phyloP scores from a whole-genome alignment of 2,113 vertebrate genomes.

The Laticauda laticaudata region DNA sequence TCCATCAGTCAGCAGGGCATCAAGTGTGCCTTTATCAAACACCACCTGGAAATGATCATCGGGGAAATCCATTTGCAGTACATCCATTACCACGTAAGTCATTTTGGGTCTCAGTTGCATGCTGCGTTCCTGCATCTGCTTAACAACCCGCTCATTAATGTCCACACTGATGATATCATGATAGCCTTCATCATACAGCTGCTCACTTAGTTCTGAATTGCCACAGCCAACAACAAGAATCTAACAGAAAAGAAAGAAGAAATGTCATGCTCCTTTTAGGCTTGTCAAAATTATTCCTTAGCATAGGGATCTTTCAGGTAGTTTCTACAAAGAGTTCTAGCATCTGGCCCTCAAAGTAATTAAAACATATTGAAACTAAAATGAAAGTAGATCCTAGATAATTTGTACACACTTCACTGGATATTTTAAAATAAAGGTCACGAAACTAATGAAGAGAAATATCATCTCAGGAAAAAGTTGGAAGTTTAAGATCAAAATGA shows the following conservation, averaged over 20 bases:
- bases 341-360: background rate
- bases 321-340: background rate
- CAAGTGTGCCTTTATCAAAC: slow-evolving; percentile 93
- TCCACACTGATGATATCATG: slow-evolving; percentile 88
- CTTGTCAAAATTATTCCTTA: background rate
- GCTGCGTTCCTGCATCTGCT: slow-evolving; percentile 87
- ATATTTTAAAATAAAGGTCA: background rate
- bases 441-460: background rate
- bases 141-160: slow-evolving; percentile 84
- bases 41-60: slow-evolving; percentile 82
- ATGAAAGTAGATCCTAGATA: background rate
- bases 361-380: background rate
- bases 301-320: background rate
- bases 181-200: slow-evolving; percentile 88
- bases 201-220: slow-evolving; percentile 94
- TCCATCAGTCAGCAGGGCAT: slow-evolving; percentile 78
- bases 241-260: slow-evolving; percentile 61
- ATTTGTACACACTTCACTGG: background rate
- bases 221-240: slow-evolving; percentile 96
- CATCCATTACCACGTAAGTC: slow-evolving; percentile 84
- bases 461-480: background rate
- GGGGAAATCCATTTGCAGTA: slow-evolving; percentile 85
- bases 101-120: slow-evolving; percentile 75
- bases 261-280: background rate
- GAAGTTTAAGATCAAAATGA: background rate